Evolutionary conservation across 2,797 vertebrate species (phyloP).

Genomic region (Balearica regulorum): DNA sequence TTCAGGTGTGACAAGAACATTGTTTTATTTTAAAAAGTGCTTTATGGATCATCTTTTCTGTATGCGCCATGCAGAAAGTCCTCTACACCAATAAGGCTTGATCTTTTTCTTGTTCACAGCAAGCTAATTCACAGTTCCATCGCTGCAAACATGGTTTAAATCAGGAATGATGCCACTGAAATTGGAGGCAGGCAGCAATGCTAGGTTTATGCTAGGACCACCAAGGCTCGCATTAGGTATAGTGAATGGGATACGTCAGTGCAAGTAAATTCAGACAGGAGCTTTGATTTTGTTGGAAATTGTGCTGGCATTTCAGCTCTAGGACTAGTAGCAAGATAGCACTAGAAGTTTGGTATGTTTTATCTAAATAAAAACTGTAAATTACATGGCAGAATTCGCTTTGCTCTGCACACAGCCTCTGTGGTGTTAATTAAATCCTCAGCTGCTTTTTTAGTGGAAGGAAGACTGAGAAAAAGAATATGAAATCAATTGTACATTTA

Average conservation of each 20-base stretch:
- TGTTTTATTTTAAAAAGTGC: neutral
- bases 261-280: neutral
- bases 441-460: conserved; percentile 4
- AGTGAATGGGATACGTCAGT: fast-evolving
- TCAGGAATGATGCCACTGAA: neutral
- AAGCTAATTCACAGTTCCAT: neutral
- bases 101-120: neutral
- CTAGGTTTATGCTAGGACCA: neutral
- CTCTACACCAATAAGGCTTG: fast-evolving
- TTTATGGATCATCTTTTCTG: neutral
- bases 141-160: neutral
- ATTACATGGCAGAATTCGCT: neutral
- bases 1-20: neutral
- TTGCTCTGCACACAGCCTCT: conserved; percentile 9
- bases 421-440: conserved; percentile 65
- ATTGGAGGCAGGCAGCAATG: neutral
- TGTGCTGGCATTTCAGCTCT: neutral
- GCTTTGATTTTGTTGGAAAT: neutral
- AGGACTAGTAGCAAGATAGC: neutral
- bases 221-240: neutral
- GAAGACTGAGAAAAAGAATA: conserved; percentile 7
- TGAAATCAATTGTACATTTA: conserved; percentile 33
- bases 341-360: neutral
- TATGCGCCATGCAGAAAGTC: fast-evolving
- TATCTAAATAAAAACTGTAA: conserved; percentile 26